Conservation (phyloP, 2,888 invertebrate genomes). For the Carabus problematicus region DNA sequence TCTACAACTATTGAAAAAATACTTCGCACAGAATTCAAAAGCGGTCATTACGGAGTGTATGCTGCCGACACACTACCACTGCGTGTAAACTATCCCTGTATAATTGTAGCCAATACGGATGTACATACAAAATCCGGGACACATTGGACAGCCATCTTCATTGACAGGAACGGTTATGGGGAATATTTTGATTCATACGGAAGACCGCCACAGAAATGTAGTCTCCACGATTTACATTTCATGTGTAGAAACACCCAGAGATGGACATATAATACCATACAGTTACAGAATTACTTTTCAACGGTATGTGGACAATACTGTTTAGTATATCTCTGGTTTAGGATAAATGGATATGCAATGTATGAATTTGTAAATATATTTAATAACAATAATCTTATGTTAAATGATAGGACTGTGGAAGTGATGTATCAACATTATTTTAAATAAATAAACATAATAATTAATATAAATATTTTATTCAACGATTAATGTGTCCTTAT, state of each 20-base stretch:
- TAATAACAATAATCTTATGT: no score
- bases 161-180: background rate
- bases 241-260: no score
- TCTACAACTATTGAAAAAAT: slow-evolving; percentile 22
- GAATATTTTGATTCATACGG: no score
- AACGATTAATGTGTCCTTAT: no score
- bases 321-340: background rate
- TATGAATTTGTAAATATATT: background rate
- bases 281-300: no score
- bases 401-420: no score
- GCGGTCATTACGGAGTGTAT: slow-evolving; percentile 17
- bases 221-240: no score
- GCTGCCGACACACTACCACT: no score
- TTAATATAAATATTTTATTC: no score
- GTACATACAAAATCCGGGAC: slow-evolving; percentile 25
- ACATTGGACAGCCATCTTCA: slow-evolving; percentile 32
- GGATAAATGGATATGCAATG: background rate
- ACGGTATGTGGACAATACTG: background rate
- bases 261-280: no score
- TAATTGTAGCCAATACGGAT: slow-evolving; percentile 16
- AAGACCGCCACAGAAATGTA: no score
- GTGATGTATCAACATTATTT: background rate
- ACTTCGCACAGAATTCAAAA: background rate
- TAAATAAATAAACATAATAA: no score
- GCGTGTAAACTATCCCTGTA: slow-evolving; percentile 17